Evolutionary conservation across 2,113 vertebrate genomes (phyloP).

Genomic region (Cepphus grylle): DNA sequence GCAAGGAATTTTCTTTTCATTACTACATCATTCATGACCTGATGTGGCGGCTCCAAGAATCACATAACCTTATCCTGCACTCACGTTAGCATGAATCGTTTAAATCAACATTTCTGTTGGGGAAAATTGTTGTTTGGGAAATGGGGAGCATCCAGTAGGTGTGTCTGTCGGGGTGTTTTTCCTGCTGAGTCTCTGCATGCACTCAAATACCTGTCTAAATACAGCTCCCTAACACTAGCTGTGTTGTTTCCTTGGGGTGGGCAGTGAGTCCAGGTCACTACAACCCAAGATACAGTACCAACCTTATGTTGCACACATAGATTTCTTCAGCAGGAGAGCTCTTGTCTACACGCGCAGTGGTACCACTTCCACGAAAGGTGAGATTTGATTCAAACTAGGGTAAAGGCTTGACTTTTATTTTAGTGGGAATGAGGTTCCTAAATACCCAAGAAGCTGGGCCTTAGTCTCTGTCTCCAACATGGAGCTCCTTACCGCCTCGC

Average conservation of each 20-base stretch:
- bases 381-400: not conserved
- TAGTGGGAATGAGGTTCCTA: not conserved
- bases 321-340: slow-evolving; percentile 28
- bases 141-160: slow-evolving; percentile 34
- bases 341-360: not conserved
- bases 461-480: not conserved
- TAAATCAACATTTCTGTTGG: slow-evolving; percentile 68
- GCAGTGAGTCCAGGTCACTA: not conserved
- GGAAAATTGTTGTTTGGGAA: slow-evolving; percentile 65
- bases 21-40: slow-evolving; percentile 62
- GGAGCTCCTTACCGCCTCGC: not conserved
- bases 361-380: not conserved
- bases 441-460: not conserved
- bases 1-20: slow-evolving; percentile 63
- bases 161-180: slow-evolving; percentile 41
- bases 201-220: slow-evolving; percentile 57
- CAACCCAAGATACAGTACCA: not conserved
- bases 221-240: slow-evolving; percentile 52
- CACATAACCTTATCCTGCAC: slow-evolving; percentile 69
- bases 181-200: slow-evolving; percentile 3
- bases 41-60: slow-evolving; percentile 68
- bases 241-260: slow-evolving; percentile 15
- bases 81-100: slow-evolving; percentile 55
- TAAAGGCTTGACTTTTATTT: not conserved
- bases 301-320: not conserved